Evolutionary conservation across 2,888 invertebrate genomes (phyloP), one percentile per base, ranked within the genome.

Genomic region (Hirtodrosophila cameraria): DNA sequence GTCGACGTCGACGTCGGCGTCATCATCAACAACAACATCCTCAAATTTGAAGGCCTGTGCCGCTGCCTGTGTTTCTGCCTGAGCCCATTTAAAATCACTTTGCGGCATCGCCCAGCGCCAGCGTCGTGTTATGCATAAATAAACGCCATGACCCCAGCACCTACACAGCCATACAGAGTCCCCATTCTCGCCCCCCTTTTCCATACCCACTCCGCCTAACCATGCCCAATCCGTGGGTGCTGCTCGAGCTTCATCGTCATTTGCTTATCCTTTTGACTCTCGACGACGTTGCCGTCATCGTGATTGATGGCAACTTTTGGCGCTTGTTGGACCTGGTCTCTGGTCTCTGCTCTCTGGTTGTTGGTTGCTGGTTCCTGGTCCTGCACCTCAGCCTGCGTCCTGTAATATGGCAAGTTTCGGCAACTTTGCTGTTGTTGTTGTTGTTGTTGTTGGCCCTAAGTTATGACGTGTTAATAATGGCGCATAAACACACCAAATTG

Each of bases 391-490:
- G 8, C 41, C 28, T 18, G 11, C 8, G 2, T 7, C 35, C 41
- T 57, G 55, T 38, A 58, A 50, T 49, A 50, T 28, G 59, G 31
- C 58, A 72, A 66, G 63, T 80, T 68, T 62, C 53, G 55, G 74
- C 57, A 66, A 68, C 67, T 79, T 79, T 70, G 15, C 27, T n/a
- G 41, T 38, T 25, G 52, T 43, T 61, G 45, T 33, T 59, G 61
- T n/a, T n/a, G 41, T 38, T 25, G 52, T 43, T 61, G 45, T 33
- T 59, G 61, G 63, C 71, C 60, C 68, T 73, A 68, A 88, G 84
- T 86, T 88, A 88, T 88, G 89, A 88, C 79, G 88, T 88, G 89
- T 84, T 88, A 88, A 88, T 88, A 88, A 88, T 84, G 88, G 79
- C 86, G 83, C 85, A 85, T 82, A 78, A 79, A 82, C 79, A 82